Percentiles rank a stretch among this genome's conserved stretches.
Conservation (phyloP, 2,113 vertebrate genomes). For the Perca flavescens region DNA sequence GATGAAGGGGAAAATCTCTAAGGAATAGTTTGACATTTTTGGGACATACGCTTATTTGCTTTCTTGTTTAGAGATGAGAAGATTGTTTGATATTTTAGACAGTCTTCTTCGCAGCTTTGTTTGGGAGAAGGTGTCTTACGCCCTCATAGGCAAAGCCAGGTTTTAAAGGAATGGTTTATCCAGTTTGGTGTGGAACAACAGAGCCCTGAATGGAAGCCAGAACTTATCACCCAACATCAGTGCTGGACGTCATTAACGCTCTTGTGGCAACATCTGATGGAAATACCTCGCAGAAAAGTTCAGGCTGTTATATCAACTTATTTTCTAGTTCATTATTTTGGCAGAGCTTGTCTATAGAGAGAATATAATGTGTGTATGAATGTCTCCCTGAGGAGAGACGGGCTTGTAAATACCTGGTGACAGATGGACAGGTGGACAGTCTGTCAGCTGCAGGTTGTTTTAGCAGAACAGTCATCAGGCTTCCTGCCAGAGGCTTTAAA, state of each 20-base stretch:
- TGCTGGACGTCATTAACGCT: neutral
- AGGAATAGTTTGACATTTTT: neutral
- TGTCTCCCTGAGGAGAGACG: neutral
- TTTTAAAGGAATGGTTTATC: neutral
- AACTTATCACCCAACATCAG: neutral
- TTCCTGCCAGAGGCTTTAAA: constrained; percentile 51
- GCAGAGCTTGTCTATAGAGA: neutral
- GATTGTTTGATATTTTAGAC: neutral
- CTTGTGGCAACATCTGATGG: neutral
- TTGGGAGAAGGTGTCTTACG: neutral
- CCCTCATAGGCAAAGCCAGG: neutral
- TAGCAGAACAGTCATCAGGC: constrained; percentile 28
- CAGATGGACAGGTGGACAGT: constrained; percentile 42
- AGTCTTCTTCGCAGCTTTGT: neutral
- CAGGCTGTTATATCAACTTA: neutral
- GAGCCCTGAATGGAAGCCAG: neutral
- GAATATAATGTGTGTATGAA: neutral
- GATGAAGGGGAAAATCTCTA: neutral
- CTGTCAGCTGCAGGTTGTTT: constrained; percentile 29
- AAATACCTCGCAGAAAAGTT: neutral
- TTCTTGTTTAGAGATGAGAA: neutral
- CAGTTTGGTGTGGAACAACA: constrained; percentile 1
- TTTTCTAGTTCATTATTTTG: neutral
- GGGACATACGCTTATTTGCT: neutral
- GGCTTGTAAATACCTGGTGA: constrained; percentile 45